These are phyloP conservation scores for Suillia variegata DNA, from an alignment of 2,888 invertebrate species.

Conservation along the genomic window DNA sequence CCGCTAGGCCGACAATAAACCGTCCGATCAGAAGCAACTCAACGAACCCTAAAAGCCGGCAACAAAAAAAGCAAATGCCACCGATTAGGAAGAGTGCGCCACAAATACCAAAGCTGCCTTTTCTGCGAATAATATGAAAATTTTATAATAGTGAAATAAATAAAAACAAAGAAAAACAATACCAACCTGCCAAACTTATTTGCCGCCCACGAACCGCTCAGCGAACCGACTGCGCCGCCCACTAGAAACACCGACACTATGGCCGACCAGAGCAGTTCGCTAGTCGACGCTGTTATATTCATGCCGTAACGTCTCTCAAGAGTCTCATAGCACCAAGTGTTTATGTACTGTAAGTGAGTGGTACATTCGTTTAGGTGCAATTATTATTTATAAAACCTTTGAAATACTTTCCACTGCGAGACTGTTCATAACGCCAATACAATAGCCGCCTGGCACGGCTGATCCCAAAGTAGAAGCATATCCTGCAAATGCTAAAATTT, in stretches of 20 bases:
- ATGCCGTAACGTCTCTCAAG: conserved; percentile 67
- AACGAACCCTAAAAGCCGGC: conserved; percentile 71
- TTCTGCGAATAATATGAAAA: conserved; percentile 61
- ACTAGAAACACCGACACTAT: conserved; percentile 88
- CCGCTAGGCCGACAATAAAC: conserved; percentile 76
- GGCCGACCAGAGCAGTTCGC: conserved; percentile 77
- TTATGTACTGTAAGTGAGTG: conserved; percentile 63
- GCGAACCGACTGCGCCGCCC: conserved; percentile 87
- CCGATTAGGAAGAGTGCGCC: conserved; percentile 71
- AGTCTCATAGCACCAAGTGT: conserved; percentile 76
- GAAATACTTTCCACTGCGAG: conserved; percentile 73
- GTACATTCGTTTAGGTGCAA: background rate
- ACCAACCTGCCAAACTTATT: conserved; percentile 72
- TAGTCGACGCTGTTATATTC: conserved; percentile 58
- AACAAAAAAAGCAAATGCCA: conserved; percentile 70
- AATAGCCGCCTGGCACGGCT: conserved; percentile 82
- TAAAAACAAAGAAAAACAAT: no score
- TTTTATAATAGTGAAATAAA: no score
- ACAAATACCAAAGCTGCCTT: conserved; percentile 73
- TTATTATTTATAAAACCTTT: background rate
- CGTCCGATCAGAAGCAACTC: conserved; percentile 80
- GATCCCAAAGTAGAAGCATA: conserved; percentile 76
- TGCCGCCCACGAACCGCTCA: conserved; percentile 78
- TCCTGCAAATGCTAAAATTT: conserved; percentile 69
- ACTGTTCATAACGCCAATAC: conserved; percentile 85